phyloP scores from a whole-genome alignment of 2,113 vertebrate genomes.

The Macrotis lagotis region DNA sequence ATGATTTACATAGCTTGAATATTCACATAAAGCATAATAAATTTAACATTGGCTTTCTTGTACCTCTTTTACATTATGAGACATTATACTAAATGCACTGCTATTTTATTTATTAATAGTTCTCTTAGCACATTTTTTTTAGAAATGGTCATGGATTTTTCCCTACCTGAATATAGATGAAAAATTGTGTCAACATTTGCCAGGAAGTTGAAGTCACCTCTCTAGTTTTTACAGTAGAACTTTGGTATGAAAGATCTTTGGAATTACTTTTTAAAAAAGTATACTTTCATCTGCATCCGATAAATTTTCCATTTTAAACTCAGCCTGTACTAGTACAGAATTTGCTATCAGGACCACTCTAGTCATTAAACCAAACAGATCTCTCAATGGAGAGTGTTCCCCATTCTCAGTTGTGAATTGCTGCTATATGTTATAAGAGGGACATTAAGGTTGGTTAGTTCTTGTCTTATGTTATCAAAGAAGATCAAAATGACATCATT shows the following conservation, averaged over 20 bases:
- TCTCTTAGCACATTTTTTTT: neutral
- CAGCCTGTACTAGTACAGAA: neutral
- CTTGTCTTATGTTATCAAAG: too few relatives aligned
- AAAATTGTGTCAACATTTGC: neutral
- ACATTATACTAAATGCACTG: neutral
- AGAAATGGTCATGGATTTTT: neutral
- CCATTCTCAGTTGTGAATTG: neutral
- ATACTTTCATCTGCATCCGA: neutral
- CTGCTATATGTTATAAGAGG: neutral
- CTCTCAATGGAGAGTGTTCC: neutral
- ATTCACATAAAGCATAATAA: neutral
- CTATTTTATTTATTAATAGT: neutral
- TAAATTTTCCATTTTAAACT: neutral
- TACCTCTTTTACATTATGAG: neutral
- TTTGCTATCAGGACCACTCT: neutral
- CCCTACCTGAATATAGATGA: neutral
- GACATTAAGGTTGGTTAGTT: too few relatives aligned
- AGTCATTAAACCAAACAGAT: neutral
- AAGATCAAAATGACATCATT: too few relatives aligned
- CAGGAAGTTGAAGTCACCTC: neutral
- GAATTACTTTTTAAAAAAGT: neutral
- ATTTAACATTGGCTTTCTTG: neutral
- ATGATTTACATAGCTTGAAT: neutral
- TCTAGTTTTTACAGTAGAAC: neutral
- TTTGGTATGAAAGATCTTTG: neutral